A percentile compares a stretch with the other conserved stretches of the same genome.
These are phyloP conservation scores for Macrosiphum euphorbiae DNA, from an alignment of 2,888 invertebrate genomes.

Conservation along the genomic window DNA sequence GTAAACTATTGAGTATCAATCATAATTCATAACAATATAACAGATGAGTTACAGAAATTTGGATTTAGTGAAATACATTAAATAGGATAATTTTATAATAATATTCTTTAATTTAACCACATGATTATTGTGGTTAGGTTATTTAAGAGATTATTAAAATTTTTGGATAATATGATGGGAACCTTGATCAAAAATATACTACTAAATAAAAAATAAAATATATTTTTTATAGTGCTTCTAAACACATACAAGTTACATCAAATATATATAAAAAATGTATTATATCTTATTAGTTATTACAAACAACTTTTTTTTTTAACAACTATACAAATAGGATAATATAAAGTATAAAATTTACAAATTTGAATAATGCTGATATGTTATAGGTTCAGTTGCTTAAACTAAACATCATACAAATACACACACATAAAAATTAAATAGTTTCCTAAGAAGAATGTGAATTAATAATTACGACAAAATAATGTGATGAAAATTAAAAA, in stretches of 20 bases:
- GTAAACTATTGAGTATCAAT: background rate
- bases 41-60: background rate
- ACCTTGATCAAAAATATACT: background rate
- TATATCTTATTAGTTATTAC: background rate
- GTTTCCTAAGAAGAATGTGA: constrained; percentile 1
- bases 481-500: constrained; percentile 60
- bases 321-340: background rate
- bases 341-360: background rate
- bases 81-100: background rate
- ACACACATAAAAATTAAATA: constrained; percentile 40
- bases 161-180: background rate
- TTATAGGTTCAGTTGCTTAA: background rate
- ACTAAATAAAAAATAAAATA: background rate
- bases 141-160: background rate
- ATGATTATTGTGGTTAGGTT: background rate
- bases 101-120: background rate
- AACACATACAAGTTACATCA: background rate
- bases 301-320: background rate
- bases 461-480: constrained; percentile 30
- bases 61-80: background rate
- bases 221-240: background rate
- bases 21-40: background rate
- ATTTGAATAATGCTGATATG: constrained; percentile 24
- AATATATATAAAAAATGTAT: background rate
- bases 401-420: constrained; percentile 17